Evolutionary conservation across 1,140 invertebrate species (phyloP), one percentile per base, ranked within the genome.

Genomic region (Pseudomyrmex pallidus): DNA sequence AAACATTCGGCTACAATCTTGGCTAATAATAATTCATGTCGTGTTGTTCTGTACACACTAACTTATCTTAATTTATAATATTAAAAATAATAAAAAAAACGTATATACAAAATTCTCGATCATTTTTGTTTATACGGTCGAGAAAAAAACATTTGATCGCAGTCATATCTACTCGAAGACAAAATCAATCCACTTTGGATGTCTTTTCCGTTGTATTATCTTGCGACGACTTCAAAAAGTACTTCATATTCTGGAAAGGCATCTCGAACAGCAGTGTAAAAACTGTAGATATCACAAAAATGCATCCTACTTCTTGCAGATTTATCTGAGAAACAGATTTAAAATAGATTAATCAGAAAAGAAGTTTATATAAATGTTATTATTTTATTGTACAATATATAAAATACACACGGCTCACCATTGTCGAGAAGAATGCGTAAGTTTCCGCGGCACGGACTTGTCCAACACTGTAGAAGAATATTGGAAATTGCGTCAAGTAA

Each of bases 211-310:
- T 64, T 5, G 46, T 15, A 52, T 57, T n/a, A n/a, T 66, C 50
- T 66, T 70, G 25, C 7, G 12, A 1, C 0, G 74, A 10, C 64
- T 91, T 93, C 48, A 93, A 76, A 20, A 92, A 77, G 74, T 96
- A 96, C 86, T 96, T 96, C 7, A 96, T 91, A 74, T 96, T 96
- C 91, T 97, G 96, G 90, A 96, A 96, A 48, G 96, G 96, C 15
- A 95, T 95, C 74, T 97, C 96, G 72, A 97, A 95, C 8, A 96
- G 92, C 61, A 97, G 86, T 2, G 96, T 97, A 9, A 97, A 89
- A 57, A 96, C 87, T 66, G 95, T 91, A 0, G 96, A 96, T 50
- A 94, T 94, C 25, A 95, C 12, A 64, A 96, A 73, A 12, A 96
- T 95, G 89, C 94, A 95, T 15, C 94, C 56, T 2, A 94, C 89